phyloP scores from a whole-genome alignment of 2,888 invertebrate species.

The Ophion ellenae region DNA sequence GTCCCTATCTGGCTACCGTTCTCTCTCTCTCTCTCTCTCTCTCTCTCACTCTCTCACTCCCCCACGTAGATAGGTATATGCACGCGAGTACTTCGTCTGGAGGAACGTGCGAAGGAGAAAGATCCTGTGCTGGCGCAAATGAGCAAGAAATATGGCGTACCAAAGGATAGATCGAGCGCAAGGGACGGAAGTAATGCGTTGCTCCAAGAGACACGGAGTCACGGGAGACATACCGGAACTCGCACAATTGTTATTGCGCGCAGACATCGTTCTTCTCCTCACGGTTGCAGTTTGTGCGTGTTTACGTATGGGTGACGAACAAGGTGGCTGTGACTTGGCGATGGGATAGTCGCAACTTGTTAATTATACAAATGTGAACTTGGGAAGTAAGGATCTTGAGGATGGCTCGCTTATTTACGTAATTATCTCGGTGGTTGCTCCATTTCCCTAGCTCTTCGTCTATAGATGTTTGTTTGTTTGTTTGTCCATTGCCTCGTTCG shows the following conservation, averaged over 20 bases:
- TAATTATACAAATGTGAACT: constrained; percentile 75
- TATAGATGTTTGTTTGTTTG: too few species aligned
- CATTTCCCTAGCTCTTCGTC: too few species aligned
- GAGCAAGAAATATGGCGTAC: constrained; percentile 19
- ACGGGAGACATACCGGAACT: constrained; percentile 66
- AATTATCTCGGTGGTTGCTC: not conserved
- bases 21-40: not conserved
- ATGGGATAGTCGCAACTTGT: constrained; percentile 73
- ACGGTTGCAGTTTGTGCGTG: constrained; percentile 6
- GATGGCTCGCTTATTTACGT: constrained; percentile 58
- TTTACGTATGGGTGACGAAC: constrained; percentile 38
- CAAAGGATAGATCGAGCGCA: constrained; percentile 34
- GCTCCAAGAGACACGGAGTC: constrained; percentile 52
- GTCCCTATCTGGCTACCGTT: not conserved
- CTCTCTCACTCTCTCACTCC: not conserved
- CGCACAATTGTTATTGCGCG: constrained; percentile 72
- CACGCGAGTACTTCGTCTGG: not conserved
- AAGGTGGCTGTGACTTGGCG: constrained; percentile 46
- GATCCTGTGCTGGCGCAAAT: constrained; percentile 36
- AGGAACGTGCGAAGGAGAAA: constrained; percentile 39
- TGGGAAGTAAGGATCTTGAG: constrained; percentile 61
- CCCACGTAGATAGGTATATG: constrained; percentile 41
- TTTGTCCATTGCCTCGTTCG: too few species aligned
- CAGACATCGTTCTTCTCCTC: constrained; percentile 17
- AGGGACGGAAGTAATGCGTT: constrained; percentile 56